Percentiles rank a stretch among this genome's conserved stretches.
Evolutionary conservation across 2,797 vertebrate genomes (phyloP).

Genomic region (Eremophila alpestris): DNA sequence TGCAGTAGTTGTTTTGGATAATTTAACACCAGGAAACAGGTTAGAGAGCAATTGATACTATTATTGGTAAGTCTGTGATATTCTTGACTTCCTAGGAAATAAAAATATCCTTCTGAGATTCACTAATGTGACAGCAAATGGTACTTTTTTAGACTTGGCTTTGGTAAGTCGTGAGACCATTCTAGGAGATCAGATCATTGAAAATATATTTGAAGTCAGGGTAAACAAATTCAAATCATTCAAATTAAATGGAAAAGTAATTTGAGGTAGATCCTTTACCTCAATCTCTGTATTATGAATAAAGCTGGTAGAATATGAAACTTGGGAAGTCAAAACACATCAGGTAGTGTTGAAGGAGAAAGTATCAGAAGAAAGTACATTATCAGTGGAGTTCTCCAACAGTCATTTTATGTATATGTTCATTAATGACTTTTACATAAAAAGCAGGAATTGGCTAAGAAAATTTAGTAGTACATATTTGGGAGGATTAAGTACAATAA

Average conservation of each 20-base stretch:
- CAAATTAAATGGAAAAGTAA: neutral
- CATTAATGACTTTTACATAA: neutral
- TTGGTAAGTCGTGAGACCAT: neutral
- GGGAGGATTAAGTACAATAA: neutral
- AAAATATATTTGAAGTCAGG: neutral
- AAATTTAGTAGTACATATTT: neutral
- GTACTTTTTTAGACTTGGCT: neutral
- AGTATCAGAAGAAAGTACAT: neutral
- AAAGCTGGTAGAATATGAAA: neutral
- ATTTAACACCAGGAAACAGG: slow-evolving; percentile 10
- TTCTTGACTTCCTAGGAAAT: neutral
- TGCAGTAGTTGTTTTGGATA: neutral
- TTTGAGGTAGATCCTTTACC: neutral
- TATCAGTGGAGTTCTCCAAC: neutral
- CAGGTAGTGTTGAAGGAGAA: neutral
- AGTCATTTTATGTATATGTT: neutral
- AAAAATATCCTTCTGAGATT: neutral
- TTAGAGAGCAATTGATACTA: neutral
- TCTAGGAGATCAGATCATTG: neutral
- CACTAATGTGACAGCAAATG: neutral
- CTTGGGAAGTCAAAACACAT: neutral
- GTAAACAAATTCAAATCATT: neutral
- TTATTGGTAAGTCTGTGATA: neutral
- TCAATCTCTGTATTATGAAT: neutral
- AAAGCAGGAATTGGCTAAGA: neutral